Evolutionary conservation across 2,113 vertebrate genomes (phyloP).

Genomic region (Chamaetylas fuelleborni): DNA sequence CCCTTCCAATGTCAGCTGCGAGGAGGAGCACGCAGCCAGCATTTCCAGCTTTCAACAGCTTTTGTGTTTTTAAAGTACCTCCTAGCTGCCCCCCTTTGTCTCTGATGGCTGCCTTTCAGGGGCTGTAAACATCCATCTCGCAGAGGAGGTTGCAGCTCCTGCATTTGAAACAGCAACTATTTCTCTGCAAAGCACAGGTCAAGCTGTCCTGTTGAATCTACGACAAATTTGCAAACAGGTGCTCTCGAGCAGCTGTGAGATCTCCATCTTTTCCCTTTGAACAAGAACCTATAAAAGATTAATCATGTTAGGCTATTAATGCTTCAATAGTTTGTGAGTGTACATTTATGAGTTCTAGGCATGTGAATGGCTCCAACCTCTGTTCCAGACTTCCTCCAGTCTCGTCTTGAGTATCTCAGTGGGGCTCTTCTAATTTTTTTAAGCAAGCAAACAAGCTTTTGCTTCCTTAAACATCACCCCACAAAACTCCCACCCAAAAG

Average conservation of each 20-base stretch:
- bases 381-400: background rate
- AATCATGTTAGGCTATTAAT: background rate
- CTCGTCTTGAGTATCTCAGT: background rate
- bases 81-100: background rate
- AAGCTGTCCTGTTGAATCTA: background rate
- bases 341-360: background rate
- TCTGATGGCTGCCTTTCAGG: constrained; percentile 22
- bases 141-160: background rate
- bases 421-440: background rate
- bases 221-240: background rate
- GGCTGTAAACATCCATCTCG: background rate
- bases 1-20: constrained; percentile 9
- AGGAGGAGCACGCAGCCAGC: background rate
- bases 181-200: constrained; percentile 21
- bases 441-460: background rate
- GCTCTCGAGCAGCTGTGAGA: background rate
- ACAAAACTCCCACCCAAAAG: background rate
- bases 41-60: constrained; percentile 37
- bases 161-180: background rate
- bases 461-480: background rate
- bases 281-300: background rate
- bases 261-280: background rate
- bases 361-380: background rate
- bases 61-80: constrained; percentile 8
- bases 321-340: background rate